phyloP scores from a whole-genome alignment of 2,113 vertebrate species.

The Phrynocephalus versicolor region DNA sequence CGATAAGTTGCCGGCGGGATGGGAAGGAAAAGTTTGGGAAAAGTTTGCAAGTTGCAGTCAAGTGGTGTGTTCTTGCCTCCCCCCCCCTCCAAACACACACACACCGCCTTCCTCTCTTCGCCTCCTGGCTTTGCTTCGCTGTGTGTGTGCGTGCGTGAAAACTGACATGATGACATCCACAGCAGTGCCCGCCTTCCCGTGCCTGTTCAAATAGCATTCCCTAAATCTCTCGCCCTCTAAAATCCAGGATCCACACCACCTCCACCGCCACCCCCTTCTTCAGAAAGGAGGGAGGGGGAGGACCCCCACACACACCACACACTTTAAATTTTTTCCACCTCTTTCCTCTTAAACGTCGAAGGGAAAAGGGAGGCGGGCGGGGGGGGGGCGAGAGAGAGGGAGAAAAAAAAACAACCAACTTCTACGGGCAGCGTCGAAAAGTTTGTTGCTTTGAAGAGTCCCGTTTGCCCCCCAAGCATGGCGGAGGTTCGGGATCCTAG shows the following conservation, averaged over 20 bases:
- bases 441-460: neutral
- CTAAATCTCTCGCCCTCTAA: constrained; percentile 2
- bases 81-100: no score
- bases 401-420: neutral
- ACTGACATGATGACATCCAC: constrained; percentile 45
- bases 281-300: neutral
- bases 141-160: constrained; percentile 3
- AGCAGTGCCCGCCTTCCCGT: constrained; percentile 40
- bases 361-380: neutral
- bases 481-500: constrained; percentile 33
- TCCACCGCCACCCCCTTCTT: neutral
- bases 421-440: neutral
- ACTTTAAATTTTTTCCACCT: neutral
- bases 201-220: constrained; percentile 43
- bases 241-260: neutral
- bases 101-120: neutral
- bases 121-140: constrained; percentile 27
- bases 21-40: constrained; percentile 38
- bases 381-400: constrained; percentile 11
- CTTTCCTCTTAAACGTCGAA: neutral
- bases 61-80: neutral
- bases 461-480: constrained; percentile 49
- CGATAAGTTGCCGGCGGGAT: constrained; percentile 20
- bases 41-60: constrained; percentile 20
- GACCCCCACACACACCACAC: neutral